Base-by-base conservation (phyloP, 2,797 vertebrate genomes). In the Enteromius afrohamiltoni region DNA sequence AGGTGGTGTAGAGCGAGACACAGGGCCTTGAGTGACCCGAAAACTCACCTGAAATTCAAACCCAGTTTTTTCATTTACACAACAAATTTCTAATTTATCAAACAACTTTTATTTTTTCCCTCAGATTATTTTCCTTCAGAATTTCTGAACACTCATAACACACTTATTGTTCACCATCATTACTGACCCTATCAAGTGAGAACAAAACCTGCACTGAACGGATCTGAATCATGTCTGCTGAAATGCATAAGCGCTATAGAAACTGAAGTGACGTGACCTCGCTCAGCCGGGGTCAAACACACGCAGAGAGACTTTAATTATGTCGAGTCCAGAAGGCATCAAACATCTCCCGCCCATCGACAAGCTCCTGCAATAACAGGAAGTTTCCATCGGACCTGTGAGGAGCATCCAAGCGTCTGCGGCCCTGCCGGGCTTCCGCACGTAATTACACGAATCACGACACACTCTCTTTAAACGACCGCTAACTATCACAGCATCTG, bases 341-440 rank as follows among this genome's bases (percentile, higher is more conserved):
- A 93, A 92, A 92, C 88, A 90, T 88, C 80, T 87, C 89, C 83
- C 86, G 86, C 90, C 88, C 86, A 88, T 90, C 85, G 87, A 87
- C 81, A 87, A 42, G 58, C 81, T 60, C 77, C 91, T 74, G 42
- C 88, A 93, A 93, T 92, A 94, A 94, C 93, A 94, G 92, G 91
- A 94, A 90, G 90, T 88, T 85, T 88, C 87, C 68, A n/a, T 84
- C 60, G 7, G 49, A 89, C 89, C 91, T 88, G 86, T 64, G 34
- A 83, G 79, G 64, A 88, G 89, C 89, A 79, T 31, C 67, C 51
- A 69, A 91, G 84, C 86, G 91, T 93, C 89, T 92, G 86, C 16
- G 49, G 74, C 89, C 77, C 58, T n/a, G 17, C 90, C 91, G 88
- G 73, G 75, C 88, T 86, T 91, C 86, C 80, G 71, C 40, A 62